Conservation (phyloP, 2,888 invertebrate species). For the Anoplius nigerrimus region DNA sequence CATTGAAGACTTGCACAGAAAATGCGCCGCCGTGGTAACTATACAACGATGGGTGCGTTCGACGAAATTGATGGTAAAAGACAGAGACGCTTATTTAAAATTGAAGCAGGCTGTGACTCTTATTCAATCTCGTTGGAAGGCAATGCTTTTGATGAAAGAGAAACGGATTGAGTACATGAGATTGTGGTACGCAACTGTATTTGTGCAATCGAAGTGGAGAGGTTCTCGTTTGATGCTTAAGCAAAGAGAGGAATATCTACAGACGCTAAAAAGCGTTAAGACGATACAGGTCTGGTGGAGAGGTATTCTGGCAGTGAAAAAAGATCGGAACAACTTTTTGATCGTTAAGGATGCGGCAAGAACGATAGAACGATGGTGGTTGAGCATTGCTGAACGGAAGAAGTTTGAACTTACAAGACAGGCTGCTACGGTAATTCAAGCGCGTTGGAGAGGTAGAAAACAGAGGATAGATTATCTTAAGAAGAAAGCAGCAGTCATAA, state of each 20-base stretch:
- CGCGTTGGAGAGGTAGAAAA: constrained; percentile 61
- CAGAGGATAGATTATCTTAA: constrained; percentile 33
- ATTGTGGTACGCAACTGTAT: constrained; percentile 62
- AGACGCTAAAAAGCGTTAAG: constrained; percentile 57
- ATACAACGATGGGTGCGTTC: constrained; percentile 64
- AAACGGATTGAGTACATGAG: constrained; percentile 63
- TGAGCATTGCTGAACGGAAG: constrained; percentile 32
- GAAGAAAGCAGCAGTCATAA: constrained; percentile 54
- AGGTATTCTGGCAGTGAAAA: constrained; percentile 70
- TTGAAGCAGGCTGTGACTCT: constrained; percentile 63
- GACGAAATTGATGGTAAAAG: constrained; percentile 52
- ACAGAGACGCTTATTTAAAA: constrained; percentile 50
- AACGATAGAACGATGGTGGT: constrained; percentile 60
- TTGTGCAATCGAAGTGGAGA: constrained; percentile 71
- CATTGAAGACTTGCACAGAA: constrained; percentile 6
- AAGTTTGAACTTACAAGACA: background rate
- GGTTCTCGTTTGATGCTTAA: constrained; percentile 61
- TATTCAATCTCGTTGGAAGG: constrained; percentile 77
- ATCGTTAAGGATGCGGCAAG: constrained; percentile 67
- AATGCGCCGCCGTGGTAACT: constrained; percentile 23
- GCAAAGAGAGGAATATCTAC: constrained; percentile 73
- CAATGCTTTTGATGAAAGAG: constrained; percentile 64
- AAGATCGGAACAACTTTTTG: constrained; percentile 70
- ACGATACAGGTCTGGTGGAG: constrained; percentile 75
- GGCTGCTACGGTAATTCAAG: constrained; percentile 74